Evolutionary conservation across 2,888 invertebrate species (phyloP).

Genomic region (Apamea anceps): DNA sequence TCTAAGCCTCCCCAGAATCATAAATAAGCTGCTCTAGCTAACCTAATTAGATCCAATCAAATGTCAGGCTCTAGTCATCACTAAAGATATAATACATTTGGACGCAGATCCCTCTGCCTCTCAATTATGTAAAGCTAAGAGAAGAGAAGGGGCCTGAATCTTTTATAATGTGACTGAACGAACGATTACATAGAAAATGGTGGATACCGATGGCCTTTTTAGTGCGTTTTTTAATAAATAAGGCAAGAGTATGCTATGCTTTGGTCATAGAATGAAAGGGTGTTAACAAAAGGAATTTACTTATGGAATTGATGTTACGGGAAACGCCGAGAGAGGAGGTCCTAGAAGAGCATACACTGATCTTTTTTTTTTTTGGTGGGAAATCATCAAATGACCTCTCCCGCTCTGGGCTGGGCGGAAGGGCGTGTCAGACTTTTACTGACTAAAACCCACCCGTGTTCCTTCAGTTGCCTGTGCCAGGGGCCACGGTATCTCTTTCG

Average conservation of each 20-base stretch:
- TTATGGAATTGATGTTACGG: constrained; percentile 1
- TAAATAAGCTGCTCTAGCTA: constrained; percentile 36
- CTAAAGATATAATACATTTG: constrained; percentile 50
- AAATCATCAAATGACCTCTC: too few species aligned
- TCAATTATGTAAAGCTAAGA: constrained; percentile 60
- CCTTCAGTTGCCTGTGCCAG: too few species aligned
- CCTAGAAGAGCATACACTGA: neutral
- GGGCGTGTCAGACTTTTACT: too few species aligned
- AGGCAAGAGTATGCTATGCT: constrained; percentile 6
- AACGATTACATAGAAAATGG: constrained; percentile 39
- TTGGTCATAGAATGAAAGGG: neutral
- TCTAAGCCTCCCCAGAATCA: constrained; percentile 31
- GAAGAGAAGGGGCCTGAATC: constrained; percentile 48
- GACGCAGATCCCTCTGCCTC: constrained; percentile 58
- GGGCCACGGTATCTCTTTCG: too few species aligned
- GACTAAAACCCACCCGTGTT: too few species aligned
- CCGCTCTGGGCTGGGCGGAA: too few species aligned
- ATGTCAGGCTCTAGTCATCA: constrained; percentile 43
- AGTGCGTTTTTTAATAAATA: constrained; percentile 23
- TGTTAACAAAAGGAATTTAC: constrained; percentile 13
- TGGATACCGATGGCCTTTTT: constrained; percentile 27
- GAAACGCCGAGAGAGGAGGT: neutral
- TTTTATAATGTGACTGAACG: constrained; percentile 57
- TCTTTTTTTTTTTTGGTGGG: too few species aligned
- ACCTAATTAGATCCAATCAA: constrained; percentile 60